A percentile compares a stretch with the other conserved stretches of the same genome.
Conservation (phyloP, 2,113 vertebrate species). For the Menidia beryllina region DNA sequence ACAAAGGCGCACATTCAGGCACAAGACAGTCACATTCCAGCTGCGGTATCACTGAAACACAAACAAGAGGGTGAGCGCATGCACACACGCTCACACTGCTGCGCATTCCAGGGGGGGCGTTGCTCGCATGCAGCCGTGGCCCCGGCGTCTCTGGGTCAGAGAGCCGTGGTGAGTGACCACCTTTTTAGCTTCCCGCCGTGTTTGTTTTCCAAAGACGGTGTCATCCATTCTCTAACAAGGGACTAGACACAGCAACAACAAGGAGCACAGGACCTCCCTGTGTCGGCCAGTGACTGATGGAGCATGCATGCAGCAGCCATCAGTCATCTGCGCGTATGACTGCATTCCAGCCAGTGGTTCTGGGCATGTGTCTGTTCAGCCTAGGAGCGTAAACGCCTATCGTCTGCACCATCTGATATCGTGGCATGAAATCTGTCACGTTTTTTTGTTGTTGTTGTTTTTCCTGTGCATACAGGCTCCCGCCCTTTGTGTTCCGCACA, state of each 20-base stretch:
- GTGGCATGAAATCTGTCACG: slow-evolving; percentile 11
- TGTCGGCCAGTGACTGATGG: slow-evolving; percentile 63
- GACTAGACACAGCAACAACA: slow-evolving; percentile 79
- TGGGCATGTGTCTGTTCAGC: slow-evolving; percentile 29
- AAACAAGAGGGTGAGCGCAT: slow-evolving; percentile 74
- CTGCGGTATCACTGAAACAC: slow-evolving; percentile 73
- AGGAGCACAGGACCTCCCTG: slow-evolving; percentile 71
- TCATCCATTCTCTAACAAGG: slow-evolving; percentile 82
- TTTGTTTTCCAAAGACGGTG: slow-evolving; percentile 80
- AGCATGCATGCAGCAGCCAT: slow-evolving; percentile 62
- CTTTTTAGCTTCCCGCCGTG: slow-evolving; percentile 77
- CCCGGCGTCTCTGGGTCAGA: slow-evolving; percentile 77
- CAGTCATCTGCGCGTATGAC: slow-evolving; percentile 38
- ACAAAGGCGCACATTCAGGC: slow-evolving; percentile 73
- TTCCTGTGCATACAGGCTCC: neutral
- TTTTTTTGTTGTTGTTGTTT: slow-evolving; percentile 1
- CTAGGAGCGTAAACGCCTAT: slow-evolving; percentile 20
- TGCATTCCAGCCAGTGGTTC: slow-evolving; percentile 47
- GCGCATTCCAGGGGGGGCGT: slow-evolving; percentile 72
- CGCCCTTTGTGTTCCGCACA: neutral
- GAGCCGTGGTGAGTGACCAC: slow-evolving; percentile 77
- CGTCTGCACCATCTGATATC: slow-evolving; percentile 37
- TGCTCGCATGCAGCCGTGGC: slow-evolving; percentile 73
- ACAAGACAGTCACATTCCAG: slow-evolving; percentile 78
- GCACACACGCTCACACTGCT: slow-evolving; percentile 53